Evolutionary conservation across 2,113 vertebrate genomes (phyloP).

Genomic region (Lucifuga dentata): DNA sequence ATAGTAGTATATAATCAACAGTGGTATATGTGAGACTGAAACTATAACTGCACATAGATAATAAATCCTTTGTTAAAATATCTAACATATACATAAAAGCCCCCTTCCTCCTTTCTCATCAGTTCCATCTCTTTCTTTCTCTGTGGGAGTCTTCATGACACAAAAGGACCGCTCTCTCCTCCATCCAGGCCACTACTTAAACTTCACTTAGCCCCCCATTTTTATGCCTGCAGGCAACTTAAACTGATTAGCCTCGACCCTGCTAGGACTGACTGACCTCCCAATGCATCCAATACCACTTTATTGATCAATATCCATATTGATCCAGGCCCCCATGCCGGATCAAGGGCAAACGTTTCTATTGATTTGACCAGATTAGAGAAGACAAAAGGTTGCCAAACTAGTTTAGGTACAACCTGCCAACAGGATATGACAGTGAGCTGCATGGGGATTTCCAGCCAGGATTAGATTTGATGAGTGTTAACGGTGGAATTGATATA

Average conservation of each 20-base stretch:
- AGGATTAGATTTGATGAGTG: conserved; percentile 75
- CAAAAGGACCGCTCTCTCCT: conserved; percentile 42
- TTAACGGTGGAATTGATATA: conserved; percentile 77
- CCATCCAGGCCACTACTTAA: conserved; percentile 70
- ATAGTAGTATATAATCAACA: no score
- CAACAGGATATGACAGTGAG: conserved; percentile 74
- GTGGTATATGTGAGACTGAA: neutral
- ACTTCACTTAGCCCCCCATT: conserved; percentile 66
- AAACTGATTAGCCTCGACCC: conserved; percentile 83
- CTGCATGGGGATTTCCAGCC: conserved; percentile 59
- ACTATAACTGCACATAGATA: neutral
- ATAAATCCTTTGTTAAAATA: conserved; percentile 21
- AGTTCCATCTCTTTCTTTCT: conserved; percentile 3
- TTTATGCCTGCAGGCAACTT: conserved; percentile 72
- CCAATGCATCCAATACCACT: conserved; percentile 77
- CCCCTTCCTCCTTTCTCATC: neutral
- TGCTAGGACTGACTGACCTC: conserved; percentile 71
- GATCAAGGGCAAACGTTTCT: conserved; percentile 73
- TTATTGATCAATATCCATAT: conserved; percentile 83
- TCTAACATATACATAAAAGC: conserved; percentile 38
- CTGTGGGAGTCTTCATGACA: conserved; percentile 36
- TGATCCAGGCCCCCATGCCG: conserved; percentile 68
- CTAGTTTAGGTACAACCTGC: conserved; percentile 77
- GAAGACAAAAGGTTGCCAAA: conserved; percentile 80
- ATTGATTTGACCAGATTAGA: conserved; percentile 82